phyloP scores from a whole-genome alignment of 1,140 invertebrate genomes.

The Ceratosolen solmsi region DNA sequence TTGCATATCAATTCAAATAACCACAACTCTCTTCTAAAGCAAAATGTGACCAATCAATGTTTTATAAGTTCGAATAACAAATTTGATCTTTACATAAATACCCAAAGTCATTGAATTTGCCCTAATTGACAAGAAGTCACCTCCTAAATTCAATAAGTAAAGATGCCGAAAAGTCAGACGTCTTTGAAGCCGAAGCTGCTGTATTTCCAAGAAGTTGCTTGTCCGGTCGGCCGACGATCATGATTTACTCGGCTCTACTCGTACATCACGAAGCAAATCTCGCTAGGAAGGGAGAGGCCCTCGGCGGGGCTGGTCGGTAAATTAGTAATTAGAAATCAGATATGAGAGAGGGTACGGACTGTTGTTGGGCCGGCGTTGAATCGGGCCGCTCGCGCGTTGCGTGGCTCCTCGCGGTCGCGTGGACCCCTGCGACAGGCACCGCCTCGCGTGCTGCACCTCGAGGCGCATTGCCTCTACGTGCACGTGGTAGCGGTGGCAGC shows the following conservation, averaged over 20 bases:
- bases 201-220: too few relatives aligned
- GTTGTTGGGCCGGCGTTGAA: conserved; percentile 48
- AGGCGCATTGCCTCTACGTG: conserved; percentile 52
- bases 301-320: conserved; percentile 58
- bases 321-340: conserved; percentile 74
- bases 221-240: too few relatives aligned
- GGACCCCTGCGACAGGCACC: conserved; percentile 73
- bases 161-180: too few relatives aligned
- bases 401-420: conserved; percentile 69
- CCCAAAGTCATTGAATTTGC: too few relatives aligned
- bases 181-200: too few relatives aligned
- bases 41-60: too few relatives aligned
- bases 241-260: conserved; percentile 50
- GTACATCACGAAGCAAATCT: not conserved
- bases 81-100: too few relatives aligned
- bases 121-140: too few relatives aligned
- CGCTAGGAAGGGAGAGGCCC: not conserved
- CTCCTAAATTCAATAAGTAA: too few relatives aligned
- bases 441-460: conserved; percentile 69
- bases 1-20: too few relatives aligned
- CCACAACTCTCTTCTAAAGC: too few relatives aligned
- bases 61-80: too few relatives aligned
- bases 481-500: conserved; percentile 5
- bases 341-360: conserved; percentile 56
- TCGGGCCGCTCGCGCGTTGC: conserved; percentile 70